Conservation (phyloP, 2,113 vertebrate species). For the Callaeas wilsoni region DNA sequence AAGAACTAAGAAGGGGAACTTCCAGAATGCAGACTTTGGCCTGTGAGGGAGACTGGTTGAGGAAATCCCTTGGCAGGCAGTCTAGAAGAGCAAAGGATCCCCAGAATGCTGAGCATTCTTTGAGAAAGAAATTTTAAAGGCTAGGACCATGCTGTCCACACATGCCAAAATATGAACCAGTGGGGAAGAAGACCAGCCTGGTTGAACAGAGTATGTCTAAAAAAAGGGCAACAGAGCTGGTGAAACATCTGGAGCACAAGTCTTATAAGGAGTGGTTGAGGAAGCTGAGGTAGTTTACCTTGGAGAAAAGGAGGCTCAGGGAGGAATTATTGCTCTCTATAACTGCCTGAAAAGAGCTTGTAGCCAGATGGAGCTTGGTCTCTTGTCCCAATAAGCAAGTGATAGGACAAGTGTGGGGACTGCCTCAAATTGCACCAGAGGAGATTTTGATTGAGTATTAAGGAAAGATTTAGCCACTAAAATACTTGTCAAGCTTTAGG, state of each 20-base stretch:
- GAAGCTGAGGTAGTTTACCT: background rate
- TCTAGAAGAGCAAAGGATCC: background rate
- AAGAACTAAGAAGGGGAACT: background rate
- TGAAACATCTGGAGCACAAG: background rate
- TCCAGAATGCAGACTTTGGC: background rate
- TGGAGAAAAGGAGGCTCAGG: background rate
- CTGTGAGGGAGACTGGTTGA: background rate
- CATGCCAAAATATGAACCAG: background rate
- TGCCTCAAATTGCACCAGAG: background rate
- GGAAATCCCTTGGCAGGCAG: background rate
- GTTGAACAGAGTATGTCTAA: background rate
- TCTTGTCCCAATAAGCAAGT: background rate
- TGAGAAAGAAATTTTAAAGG: background rate
- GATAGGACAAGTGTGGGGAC: background rate
- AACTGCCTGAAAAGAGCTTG: background rate
- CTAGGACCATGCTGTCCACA: background rate
- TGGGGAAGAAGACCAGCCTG: background rate
- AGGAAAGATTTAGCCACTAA: background rate
- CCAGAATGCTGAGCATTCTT: background rate
- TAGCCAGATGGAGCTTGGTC: background rate
- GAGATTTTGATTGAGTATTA: background rate
- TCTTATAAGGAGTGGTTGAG: accelerated
- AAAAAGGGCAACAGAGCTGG: background rate
- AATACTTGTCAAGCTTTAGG: background rate
- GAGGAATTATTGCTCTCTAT: background rate